Percentiles rank a stretch among this genome's conserved stretches.
These are phyloP conservation scores for Brachionus angularis DNA, from an alignment of 1,140 invertebrate species.

Conservation along the genomic window DNA sequence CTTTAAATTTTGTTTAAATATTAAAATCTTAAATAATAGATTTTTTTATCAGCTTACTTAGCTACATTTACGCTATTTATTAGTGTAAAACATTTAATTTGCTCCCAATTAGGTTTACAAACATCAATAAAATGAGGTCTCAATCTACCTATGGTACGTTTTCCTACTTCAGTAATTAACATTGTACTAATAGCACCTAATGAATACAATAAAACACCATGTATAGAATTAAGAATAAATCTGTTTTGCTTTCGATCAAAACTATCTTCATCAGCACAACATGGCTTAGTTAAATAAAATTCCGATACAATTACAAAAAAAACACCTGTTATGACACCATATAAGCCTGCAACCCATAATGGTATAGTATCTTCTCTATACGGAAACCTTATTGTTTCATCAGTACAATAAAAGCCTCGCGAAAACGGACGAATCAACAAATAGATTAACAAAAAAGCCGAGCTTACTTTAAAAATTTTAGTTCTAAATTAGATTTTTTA, in stretches of 20 bases:
- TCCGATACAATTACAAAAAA: conserved; percentile 25
- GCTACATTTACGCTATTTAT: neutral
- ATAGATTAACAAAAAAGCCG: conserved; percentile 22
- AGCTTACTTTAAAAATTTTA: neutral
- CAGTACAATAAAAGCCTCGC: conserved; percentile 42
- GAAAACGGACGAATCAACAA: conserved; percentile 26
- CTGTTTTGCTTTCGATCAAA: conserved; percentile 27
- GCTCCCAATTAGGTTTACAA: conserved; percentile 59
- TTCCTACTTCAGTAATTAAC: conserved; percentile 75
- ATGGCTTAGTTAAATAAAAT: conserved; percentile 32
- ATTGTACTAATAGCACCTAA: conserved; percentile 28
- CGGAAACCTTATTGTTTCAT: conserved; percentile 41
- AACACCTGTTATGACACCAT: conserved; percentile 18
- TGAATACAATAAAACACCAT: conserved; percentile 21
- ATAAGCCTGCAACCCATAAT: conserved; percentile 21
- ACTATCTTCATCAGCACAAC: neutral
- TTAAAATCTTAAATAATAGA: conserved; percentile 41
- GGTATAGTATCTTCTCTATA: conserved; percentile 35
- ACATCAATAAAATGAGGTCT: conserved; percentile 80
- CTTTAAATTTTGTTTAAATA: neutral
- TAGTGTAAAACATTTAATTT: conserved; percentile 30
- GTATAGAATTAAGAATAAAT: conserved; percentile 37
- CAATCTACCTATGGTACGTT: conserved; percentile 82
- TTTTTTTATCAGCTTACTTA: neutral
- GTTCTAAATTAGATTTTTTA: neutral